phyloP scores from a whole-genome alignment of 2,113 vertebrate species.

The Scopus umbretta region DNA sequence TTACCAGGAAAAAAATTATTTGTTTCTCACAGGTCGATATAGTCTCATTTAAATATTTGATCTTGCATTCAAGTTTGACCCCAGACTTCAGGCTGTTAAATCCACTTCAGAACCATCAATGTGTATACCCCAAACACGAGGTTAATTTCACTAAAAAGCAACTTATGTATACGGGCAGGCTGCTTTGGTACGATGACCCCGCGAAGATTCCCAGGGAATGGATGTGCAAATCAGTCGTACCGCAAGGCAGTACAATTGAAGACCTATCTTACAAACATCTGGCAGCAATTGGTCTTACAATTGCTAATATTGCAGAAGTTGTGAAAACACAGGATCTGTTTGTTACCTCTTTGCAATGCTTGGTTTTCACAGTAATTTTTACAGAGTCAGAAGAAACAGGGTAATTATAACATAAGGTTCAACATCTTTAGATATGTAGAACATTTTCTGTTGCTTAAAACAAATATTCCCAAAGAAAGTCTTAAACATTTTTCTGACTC shows the following conservation, averaged over 20 bases:
- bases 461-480: constrained; percentile 80
- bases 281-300: constrained; percentile 44
- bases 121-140: not conserved
- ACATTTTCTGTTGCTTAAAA: constrained; percentile 78
- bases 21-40: not conserved
- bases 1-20: not conserved
- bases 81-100: not conserved
- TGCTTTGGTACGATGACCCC: constrained; percentile 26
- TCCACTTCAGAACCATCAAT: not conserved
- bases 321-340: constrained; percentile 52
- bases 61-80: constrained; percentile 19
- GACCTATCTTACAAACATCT: constrained; percentile 64
- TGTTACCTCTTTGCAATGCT: constrained; percentile 51
- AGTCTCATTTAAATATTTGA: constrained; percentile 27
- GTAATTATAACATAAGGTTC: constrained; percentile 76
- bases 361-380: constrained; percentile 55
- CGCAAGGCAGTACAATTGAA: not conserved
- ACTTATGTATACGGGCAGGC: not conserved
- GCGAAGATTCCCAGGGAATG: constrained; percentile 11
- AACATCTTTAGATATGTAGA: constrained; percentile 78
- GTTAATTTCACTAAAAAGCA: constrained; percentile 37
- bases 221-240: constrained; percentile 33
- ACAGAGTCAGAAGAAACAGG: constrained; percentile 63
- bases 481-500: constrained; percentile 81
- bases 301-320: constrained; percentile 43